Base-by-base conservation (phyloP, 2,797 vertebrate species). In the Manis javanica region DNA sequence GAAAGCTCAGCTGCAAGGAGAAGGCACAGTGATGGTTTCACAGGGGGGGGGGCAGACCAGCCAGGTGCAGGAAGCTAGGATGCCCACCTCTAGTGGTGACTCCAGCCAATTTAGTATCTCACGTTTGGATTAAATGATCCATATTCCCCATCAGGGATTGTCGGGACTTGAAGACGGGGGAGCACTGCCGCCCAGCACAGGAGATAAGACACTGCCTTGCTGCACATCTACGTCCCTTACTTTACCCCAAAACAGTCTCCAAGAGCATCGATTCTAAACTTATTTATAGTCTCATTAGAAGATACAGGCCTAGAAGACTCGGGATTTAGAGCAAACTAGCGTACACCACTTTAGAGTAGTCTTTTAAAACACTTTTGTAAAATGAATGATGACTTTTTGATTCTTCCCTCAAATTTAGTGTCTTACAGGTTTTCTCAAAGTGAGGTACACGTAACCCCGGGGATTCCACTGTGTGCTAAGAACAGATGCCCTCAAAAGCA, bases 1-100 rank as follows among this genome's bases (percentile, higher is more conserved):
- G 91, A 91, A 87, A 81, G 90, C 89, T 71, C 53, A 29, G 93
- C 89, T 57, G 63, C 84, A 8, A n/a, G 4, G 66, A 83, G 68
- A 24, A 84, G 31, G 89, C 57, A 53, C 42, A 0, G 64, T 0
- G 29, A 19, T n/a, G 87, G 82, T 31, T 88, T 94, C 93, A 26
- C 7, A 31, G 85, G 68, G 72, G 85, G 68, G 72, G 61, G n/a
- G 1, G 2, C 21, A 21, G 55, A 24, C 49, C 1, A 13, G 74
- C 84, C 85, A 66, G 95, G 74, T 88, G 86, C 85, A 49, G 2
- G 57, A 26, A 79, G 82, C 31, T 23, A 12, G 81, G 77, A 46
- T 68, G 24, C 55, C 83, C 11, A 15, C 68, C 1, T 61, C 72
- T 53, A 8, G 16, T 5, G 68, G 39, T 14, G 72, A 83, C 46